Conservation (phyloP, 2,113 vertebrate species). For the Gallinago jamesoni region DNA sequence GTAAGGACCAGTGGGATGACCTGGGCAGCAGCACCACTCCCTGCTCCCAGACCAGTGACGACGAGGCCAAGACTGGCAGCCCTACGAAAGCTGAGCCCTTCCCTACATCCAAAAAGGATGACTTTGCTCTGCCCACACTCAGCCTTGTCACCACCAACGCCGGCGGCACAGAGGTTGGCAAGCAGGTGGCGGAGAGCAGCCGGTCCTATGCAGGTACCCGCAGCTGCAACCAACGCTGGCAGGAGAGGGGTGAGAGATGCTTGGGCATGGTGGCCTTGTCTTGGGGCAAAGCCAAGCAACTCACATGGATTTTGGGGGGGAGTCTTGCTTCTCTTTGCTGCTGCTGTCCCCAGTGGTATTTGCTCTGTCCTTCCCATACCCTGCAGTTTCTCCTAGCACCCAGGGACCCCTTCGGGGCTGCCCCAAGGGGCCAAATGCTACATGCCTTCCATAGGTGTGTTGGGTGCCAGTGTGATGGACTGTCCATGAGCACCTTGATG, state of each 20-base stretch:
- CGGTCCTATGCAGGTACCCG: constrained; percentile 73
- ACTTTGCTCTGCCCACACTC: constrained; percentile 74
- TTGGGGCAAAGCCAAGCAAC: background rate
- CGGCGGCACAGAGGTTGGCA: constrained; percentile 8
- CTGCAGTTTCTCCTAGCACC: background rate
- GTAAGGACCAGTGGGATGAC: constrained; percentile 75
- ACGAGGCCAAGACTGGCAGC: constrained; percentile 74
- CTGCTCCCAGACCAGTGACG: constrained; percentile 83
- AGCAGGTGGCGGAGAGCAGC: constrained; percentile 64
- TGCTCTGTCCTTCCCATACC: background rate
- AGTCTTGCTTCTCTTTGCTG: background rate
- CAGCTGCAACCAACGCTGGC: background rate
- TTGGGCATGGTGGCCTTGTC: background rate
- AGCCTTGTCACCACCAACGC: constrained; percentile 64
- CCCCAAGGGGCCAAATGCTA: background rate
- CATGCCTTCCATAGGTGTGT: background rate
- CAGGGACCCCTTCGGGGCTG: background rate
- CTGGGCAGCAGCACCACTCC: constrained; percentile 82
- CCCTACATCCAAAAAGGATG: constrained; percentile 61
- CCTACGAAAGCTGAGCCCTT: constrained; percentile 66
- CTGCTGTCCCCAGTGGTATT: background rate
- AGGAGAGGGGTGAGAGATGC: background rate
- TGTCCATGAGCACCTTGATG: background rate
- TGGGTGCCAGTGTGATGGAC: background rate
- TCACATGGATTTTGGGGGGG: accelerated